Conservation (phyloP, 2,113 vertebrate species). For the Eulemur rufifrons region DNA sequence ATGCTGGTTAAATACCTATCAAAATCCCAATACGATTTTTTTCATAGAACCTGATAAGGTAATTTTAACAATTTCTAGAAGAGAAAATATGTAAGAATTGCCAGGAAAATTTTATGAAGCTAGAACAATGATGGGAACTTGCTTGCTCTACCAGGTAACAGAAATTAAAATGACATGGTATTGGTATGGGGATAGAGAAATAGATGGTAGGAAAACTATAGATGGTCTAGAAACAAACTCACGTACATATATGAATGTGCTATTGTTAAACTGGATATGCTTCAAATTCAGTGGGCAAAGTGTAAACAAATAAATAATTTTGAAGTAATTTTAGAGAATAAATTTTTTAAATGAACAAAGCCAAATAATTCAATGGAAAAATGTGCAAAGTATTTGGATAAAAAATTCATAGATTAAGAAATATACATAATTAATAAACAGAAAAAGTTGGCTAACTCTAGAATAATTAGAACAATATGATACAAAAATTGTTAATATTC, state of each 20-base stretch:
- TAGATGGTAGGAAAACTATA: not conserved
- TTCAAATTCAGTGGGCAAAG: not conserved
- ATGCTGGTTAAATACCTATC: slow-evolving; percentile 18
- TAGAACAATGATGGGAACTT: not conserved
- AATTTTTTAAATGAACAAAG: slow-evolving; percentile 24
- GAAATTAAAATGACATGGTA: not conserved
- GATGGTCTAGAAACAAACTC: not conserved
- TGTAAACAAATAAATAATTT: not conserved
- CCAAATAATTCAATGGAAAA: not conserved
- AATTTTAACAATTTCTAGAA: not conserved
- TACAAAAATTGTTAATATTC: not conserved
- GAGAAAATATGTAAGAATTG: not conserved
- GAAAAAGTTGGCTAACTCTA: not conserved
- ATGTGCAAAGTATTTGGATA: not conserved
- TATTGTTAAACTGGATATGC: not conserved
- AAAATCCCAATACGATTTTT: not conserved
- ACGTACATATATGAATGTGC: not conserved
- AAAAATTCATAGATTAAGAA: not conserved
- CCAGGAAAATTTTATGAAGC: not conserved
- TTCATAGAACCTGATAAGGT: not conserved
- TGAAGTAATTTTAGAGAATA: not conserved
- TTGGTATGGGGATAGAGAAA: not conserved
- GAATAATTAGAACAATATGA: not conserved
- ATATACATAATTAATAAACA: not conserved
- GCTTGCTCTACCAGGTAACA: not conserved